phyloP scores from a whole-genome alignment of 2,888 invertebrate genomes.

The Tethea ocularis region DNA sequence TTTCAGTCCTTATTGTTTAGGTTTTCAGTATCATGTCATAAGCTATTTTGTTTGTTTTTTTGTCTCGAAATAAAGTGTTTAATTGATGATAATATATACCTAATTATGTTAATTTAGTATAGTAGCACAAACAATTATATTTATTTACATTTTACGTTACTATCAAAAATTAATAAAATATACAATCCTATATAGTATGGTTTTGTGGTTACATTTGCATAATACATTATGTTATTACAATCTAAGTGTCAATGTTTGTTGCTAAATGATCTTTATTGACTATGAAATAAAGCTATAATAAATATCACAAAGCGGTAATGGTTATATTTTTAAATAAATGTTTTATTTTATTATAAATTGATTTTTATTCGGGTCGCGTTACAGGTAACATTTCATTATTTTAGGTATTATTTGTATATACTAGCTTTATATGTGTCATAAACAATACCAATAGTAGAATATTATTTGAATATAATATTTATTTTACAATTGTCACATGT shows the following conservation, averaged over 20 bases:
- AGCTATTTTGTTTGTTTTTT: neutral
- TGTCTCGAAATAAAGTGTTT: neutral
- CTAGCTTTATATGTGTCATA: constrained; percentile 10
- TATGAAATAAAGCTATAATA: constrained; percentile 10
- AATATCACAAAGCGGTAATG: constrained; percentile 17
- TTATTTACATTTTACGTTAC: neutral
- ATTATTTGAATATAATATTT: neutral
- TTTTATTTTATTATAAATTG: constrained; percentile 50
- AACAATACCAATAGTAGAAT: neutral
- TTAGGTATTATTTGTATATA: neutral
- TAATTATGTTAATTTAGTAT: neutral
- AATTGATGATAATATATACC: neutral
- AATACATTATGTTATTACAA: constrained; percentile 4
- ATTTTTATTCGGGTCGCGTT: constrained; percentile 43
- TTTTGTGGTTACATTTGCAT: neutral
- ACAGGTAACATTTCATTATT: constrained; percentile 31
- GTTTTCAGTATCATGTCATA: neutral
- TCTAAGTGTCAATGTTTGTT: constrained; percentile 1
- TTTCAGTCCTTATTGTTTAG: neutral
- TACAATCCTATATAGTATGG: neutral
- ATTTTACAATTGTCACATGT: neutral
- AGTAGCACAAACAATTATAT: neutral
- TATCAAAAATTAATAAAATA: neutral
- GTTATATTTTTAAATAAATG: constrained; percentile 44
- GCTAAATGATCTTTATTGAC: neutral